phyloP scores from a whole-genome alignment of 2,797 vertebrate species.

The Apogon talboti region DNA sequence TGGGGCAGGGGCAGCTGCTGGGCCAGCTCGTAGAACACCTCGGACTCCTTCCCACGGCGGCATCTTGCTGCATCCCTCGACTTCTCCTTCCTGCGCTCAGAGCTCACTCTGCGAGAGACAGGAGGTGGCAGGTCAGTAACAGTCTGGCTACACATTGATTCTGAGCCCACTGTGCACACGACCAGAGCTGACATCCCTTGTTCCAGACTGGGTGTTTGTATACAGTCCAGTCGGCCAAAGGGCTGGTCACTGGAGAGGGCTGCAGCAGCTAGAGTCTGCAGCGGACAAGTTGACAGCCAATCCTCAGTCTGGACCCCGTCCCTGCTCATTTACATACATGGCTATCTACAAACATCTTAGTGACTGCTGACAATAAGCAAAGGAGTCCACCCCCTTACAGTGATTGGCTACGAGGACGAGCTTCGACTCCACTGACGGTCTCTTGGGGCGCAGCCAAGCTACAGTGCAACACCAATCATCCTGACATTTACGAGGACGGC shows the following conservation, averaged over 20 bases:
- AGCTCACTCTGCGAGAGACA: constrained; percentile 88
- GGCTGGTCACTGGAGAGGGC: constrained; percentile 5
- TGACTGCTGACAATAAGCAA: constrained; percentile 61
- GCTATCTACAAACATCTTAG: constrained; percentile 42
- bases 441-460: constrained; percentile 50
- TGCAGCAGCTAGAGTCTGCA: constrained; percentile 41
- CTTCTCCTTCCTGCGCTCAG: constrained; percentile 96
- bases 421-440: constrained; percentile 28
- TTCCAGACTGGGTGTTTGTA: neutral
- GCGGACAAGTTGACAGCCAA: constrained; percentile 18
- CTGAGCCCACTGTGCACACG: constrained; percentile 17
- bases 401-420: constrained; percentile 54
- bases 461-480: constrained; percentile 52
- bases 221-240: constrained; percentile 12
- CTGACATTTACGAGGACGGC: constrained; percentile 56
- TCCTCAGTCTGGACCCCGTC: constrained; percentile 19
- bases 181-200: constrained; percentile 37
- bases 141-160: constrained; percentile 6
- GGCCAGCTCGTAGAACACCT: constrained; percentile 96
- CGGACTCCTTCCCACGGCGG: constrained; percentile 94
- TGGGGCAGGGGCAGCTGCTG: constrained; percentile 95
- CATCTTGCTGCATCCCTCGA: constrained; percentile 95
- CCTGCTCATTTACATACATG: constrained; percentile 55
- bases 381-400: constrained; percentile 27
- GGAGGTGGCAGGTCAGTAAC: constrained; percentile 34